Conservation (phyloP, 2,888 invertebrate genomes). For the Melieria omissa region DNA sequence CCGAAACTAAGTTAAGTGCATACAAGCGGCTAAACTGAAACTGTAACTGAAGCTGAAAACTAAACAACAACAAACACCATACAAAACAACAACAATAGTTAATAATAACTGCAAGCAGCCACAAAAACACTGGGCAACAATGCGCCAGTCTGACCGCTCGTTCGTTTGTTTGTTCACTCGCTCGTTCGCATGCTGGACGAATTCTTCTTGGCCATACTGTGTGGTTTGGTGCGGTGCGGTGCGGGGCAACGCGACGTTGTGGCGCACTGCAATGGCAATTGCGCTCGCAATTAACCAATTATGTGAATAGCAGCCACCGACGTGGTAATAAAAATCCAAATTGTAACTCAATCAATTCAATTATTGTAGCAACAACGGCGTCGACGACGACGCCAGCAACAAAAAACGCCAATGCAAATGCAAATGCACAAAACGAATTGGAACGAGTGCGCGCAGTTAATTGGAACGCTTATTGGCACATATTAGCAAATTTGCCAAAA, state of each 20-base stretch:
- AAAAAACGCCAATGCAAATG: not conserved
- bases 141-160: not conserved
- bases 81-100: constrained; percentile 21
- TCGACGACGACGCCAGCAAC: not conserved
- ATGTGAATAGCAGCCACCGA: constrained; percentile 20
- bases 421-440: too few species aligned
- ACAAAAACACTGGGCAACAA: constrained; percentile 27
- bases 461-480: too few species aligned
- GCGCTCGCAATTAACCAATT: constrained; percentile 35
- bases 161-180: not conserved
- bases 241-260: too few species aligned
- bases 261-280: constrained; percentile 8
- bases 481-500: too few species aligned
- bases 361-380: constrained; percentile 19
- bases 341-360: constrained; percentile 31
- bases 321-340: not conserved
- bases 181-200: not conserved
- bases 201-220: constrained; percentile 22
- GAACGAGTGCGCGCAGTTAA: too few species aligned
- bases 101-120: constrained; percentile 43
- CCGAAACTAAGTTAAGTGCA: constrained; percentile 43
- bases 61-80: constrained; percentile 22
- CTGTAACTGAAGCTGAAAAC: not conserved
- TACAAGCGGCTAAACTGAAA: constrained; percentile 22
- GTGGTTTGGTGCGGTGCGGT: too few species aligned